Evolutionary conservation across 2,888 invertebrate species (phyloP).

Genomic region (Timandra comae): DNA sequence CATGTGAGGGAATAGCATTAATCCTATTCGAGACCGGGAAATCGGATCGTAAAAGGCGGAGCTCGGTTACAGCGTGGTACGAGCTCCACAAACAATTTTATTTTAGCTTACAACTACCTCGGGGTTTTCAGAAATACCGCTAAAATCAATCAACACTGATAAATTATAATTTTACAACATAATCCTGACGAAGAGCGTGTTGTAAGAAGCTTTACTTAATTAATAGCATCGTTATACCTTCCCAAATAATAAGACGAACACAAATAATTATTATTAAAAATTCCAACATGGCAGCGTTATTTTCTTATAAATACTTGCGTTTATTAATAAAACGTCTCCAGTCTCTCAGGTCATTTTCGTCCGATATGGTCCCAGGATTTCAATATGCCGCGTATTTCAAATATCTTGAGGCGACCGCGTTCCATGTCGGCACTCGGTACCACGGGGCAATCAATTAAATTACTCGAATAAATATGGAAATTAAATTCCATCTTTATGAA

Average conservation of each 20-base stretch:
- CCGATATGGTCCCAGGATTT: conserved; percentile 58
- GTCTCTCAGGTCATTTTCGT: conserved; percentile 50
- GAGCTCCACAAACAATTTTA: not conserved
- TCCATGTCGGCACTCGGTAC: conserved; percentile 33
- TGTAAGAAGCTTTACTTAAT: not conserved
- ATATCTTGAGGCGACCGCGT: conserved; percentile 52
- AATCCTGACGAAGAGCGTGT: too few relatives aligned
- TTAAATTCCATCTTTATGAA: conserved; percentile 22
- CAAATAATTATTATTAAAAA: not conserved
- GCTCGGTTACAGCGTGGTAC: not conserved
- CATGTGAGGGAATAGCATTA: conserved; percentile 1
- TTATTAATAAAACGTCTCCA: conserved; percentile 37
- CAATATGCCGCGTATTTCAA: conserved; percentile 69
- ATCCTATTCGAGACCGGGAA: conserved; percentile 1
- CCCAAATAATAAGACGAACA: too few relatives aligned
- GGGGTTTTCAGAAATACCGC: not conserved
- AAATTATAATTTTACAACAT: too few relatives aligned
- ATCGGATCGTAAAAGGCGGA: conserved; percentile 2
- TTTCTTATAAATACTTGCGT: conserved; percentile 9
- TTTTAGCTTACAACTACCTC: conserved; percentile 1
- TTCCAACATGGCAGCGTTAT: not conserved
- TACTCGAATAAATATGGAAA: conserved; percentile 47
- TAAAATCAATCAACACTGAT: too few relatives aligned
- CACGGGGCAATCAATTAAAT: conserved; percentile 56
- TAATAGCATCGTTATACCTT: not conserved